phyloP scores from a whole-genome alignment of 2,888 invertebrate species.

The Protonemura montana region DNA sequence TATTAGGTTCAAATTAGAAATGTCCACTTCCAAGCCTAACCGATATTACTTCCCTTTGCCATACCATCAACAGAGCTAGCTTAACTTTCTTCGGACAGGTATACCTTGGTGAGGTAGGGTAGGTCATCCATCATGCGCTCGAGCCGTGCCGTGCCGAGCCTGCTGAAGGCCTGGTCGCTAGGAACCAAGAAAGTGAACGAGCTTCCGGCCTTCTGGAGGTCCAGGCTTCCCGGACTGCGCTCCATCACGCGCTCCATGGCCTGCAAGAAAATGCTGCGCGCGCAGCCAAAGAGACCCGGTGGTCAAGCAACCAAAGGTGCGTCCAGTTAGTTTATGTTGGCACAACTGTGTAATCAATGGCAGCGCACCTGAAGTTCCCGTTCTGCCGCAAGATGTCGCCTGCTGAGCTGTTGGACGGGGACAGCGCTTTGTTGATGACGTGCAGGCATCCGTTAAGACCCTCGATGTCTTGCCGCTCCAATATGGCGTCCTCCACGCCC shows the following conservation, averaged over 20 bases:
- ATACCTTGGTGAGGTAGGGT: constrained; percentile 56
- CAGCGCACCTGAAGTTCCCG: constrained; percentile 58
- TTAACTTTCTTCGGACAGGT: not conserved
- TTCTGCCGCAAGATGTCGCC: constrained; percentile 58
- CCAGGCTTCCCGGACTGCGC: constrained; percentile 54
- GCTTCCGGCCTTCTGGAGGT: constrained; percentile 51
- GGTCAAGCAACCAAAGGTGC: too few species aligned
- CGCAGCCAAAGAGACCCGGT: not conserved
- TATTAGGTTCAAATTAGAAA: too few species aligned
- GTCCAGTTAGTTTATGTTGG: too few species aligned
- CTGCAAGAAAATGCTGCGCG: constrained; percentile 56
- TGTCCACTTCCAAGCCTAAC: too few species aligned
- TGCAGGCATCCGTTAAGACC: constrained; percentile 62
- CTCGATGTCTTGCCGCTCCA: constrained; percentile 58
- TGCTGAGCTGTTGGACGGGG: constrained; percentile 58
- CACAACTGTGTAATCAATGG: too few species aligned
- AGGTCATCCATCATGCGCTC: constrained; percentile 55
- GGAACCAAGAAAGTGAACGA: constrained; percentile 60
- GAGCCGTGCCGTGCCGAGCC: constrained; percentile 55
- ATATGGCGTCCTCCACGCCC: constrained; percentile 60
- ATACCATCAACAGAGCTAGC: too few species aligned
- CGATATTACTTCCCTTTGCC: too few species aligned
- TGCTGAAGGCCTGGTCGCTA: constrained; percentile 59
- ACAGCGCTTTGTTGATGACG: constrained; percentile 60
- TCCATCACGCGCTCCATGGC: constrained; percentile 56